Evolutionary conservation across 2,888 invertebrate species (phyloP).

Genomic region (Scaptomyza polygonia): DNA sequence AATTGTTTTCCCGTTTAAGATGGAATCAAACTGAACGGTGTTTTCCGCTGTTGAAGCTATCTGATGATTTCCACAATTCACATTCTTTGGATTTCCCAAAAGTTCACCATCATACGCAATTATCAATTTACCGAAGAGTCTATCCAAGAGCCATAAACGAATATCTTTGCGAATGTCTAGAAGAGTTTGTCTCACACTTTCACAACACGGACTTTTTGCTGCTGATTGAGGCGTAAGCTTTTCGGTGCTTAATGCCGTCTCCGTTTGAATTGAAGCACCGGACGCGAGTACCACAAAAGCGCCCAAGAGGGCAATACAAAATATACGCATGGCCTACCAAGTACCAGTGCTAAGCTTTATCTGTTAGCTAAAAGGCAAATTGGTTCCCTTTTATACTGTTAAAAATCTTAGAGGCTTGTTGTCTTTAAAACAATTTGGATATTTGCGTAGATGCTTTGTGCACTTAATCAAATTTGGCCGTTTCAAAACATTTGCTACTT

Average conservation of each 20-base stretch:
- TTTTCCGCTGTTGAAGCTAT: conserved; percentile 14
- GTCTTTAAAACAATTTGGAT: conserved; percentile 35
- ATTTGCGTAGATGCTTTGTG: conserved; percentile 68
- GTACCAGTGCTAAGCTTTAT: conserved; percentile 35
- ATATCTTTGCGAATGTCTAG: conserved; percentile 67
- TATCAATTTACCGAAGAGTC: conserved; percentile 63
- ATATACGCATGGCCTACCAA: conserved; percentile 60
- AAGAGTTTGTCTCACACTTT: conserved; percentile 68
- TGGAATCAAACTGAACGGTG: conserved; percentile 17
- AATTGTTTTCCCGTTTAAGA: conserved; percentile 26
- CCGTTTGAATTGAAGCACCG: conserved; percentile 48
- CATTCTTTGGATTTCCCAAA: conserved; percentile 45
- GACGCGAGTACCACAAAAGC: conserved; percentile 45
- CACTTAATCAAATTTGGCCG: conserved; percentile 58
- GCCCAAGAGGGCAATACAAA: conserved; percentile 59
- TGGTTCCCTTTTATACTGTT: conserved; percentile 58
- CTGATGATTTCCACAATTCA: conserved; percentile 50
- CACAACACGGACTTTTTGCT: conserved; percentile 54
- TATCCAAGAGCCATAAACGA: conserved; percentile 61
- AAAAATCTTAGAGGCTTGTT: conserved; percentile 18
- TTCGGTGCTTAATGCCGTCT: conserved; percentile 37
- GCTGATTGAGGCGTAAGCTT: conserved; percentile 27
- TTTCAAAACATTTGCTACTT: conserved; percentile 66
- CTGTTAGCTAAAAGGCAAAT: conserved; percentile 40
- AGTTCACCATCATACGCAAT: conserved; percentile 54